A percentile compares a stretch with the other conserved stretches of the same genome.
These are phyloP conservation scores for Mustelus asterias DNA, from an alignment of 2,113 vertebrate genomes.

Conservation along the genomic window DNA sequence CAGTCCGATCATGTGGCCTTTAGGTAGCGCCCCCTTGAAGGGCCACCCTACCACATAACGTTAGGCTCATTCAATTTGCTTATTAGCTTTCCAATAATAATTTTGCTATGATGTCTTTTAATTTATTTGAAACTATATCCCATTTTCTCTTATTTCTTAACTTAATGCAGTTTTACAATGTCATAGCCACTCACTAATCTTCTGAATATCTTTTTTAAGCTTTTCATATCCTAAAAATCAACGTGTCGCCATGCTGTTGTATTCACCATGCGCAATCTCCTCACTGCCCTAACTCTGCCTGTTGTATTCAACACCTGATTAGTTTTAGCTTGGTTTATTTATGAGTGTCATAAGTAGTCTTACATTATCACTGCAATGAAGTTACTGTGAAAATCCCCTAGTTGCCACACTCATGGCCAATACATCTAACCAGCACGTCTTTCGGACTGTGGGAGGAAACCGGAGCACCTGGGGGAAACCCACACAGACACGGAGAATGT, in stretches of 20 bases:
- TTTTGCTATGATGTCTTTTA: not conserved
- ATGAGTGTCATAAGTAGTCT: too few species aligned
- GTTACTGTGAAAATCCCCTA: too few species aligned
- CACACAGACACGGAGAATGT: too few species aligned
- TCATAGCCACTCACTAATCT: not conserved
- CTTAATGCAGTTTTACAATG: not conserved
- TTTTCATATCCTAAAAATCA: not conserved
- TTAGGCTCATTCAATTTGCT: not conserved
- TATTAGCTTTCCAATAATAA: not conserved
- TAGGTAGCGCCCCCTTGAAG: too few species aligned
- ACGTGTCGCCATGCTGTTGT: not conserved
- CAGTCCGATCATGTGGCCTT: too few species aligned
- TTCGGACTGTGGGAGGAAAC: too few species aligned
- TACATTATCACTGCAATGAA: too few species aligned
- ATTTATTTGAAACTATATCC: slow-evolving; percentile 3
- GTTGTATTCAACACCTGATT: not conserved
- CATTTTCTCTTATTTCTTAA: not conserved
- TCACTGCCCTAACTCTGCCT: not conserved
- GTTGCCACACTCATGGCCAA: too few species aligned
- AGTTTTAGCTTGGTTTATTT: too few species aligned
- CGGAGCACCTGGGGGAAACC: too few species aligned
- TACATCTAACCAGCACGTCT: too few species aligned
- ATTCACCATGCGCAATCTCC: not conserved
- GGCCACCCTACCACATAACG: too few species aligned
- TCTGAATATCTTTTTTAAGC: not conserved